Percentiles rank a stretch among this genome's conserved stretches.
Evolutionary conservation across 2,113 vertebrate genomes (phyloP).

Genomic region (Chloroceryle aenea): DNA sequence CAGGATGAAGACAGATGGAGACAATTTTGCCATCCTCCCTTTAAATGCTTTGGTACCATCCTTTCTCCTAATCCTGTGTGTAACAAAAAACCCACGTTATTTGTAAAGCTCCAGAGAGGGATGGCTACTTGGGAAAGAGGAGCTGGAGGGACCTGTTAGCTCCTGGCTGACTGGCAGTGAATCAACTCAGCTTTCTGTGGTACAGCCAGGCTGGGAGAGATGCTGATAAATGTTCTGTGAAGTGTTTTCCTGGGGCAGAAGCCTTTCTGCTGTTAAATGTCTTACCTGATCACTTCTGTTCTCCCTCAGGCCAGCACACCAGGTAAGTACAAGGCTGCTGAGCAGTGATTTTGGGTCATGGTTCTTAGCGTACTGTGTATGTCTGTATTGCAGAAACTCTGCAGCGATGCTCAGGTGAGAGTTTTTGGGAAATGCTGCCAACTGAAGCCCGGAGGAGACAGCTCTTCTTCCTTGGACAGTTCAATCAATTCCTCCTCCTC

Average conservation of each 20-base stretch:
- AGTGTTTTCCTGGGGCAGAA: background rate
- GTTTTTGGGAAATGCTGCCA: constrained; percentile 94
- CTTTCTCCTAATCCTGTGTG: background rate
- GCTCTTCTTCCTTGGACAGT: constrained; percentile 95
- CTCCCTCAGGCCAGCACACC: background rate
- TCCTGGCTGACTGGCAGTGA: background rate
- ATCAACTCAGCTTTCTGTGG: background rate
- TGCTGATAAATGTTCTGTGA: background rate
- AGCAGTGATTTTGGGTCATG: background rate
- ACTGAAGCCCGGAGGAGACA: constrained; percentile 90
- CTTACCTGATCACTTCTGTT: background rate
- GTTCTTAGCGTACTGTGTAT: background rate
- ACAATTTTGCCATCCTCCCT: background rate
- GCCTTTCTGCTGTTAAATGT: background rate
- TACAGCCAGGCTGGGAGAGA: background rate
- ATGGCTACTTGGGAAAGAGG: background rate
- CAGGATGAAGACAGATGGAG: background rate
- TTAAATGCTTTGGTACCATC: background rate
- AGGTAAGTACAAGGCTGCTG: background rate
- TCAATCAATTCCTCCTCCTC: constrained; percentile 83
- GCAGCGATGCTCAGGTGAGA: constrained; percentile 87
- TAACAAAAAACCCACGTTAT: background rate
- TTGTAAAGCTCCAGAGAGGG: background rate
- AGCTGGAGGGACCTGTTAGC: background rate
- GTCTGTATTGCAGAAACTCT: constrained; percentile 81